Evolutionary conservation across 2,113 vertebrate species (phyloP), one percentile per base, ranked within the genome.

Genomic region (Leiothrix lutea): DNA sequence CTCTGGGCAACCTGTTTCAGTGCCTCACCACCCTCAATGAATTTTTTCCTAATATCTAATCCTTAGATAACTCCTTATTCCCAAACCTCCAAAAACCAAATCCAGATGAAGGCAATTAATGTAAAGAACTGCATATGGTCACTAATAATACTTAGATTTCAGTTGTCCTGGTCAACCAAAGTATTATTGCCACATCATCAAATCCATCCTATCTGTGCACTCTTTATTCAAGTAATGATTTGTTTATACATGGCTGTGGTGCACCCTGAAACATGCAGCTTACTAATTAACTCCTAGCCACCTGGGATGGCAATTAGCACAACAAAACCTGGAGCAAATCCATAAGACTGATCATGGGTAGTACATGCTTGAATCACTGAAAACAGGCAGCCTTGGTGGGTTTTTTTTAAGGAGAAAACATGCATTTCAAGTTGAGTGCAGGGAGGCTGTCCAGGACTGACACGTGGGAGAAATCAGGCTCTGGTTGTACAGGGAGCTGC

Each of bases 271-370:
- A 94, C 74, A 69, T n/a, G 48, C 12, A 92, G 36, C 62, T 82
- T 50, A 45, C 74, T 94, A 95, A 95, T 96, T 94, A 96, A 90
- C 79, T 77, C 38, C 33, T 8, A 61, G 54, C 90, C 92, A 90
- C 88, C 92, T 93, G 79, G 71, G 91, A 83, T 20, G 26, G 53
- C 56, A 92, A 92, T 92, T 70, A 96, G 42, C 50, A 82, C 66
- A 84, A 92, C 44, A 73, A 80, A 94, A 90, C 45, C 74, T 73
- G 81, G 48, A 86, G 74, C 44, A 92, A 80, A 85, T 72, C 48
- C 28, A 0, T n/a, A 10, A 57, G 64, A 15, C 25, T 19, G 58
- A 36, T 54, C 48, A 70, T 35, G 58, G 45, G 15, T 40, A 35
- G n/a, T 33, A 48, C 50, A 72, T 45, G 31, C 31, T 11, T 28